Base-by-base conservation (phyloP, 2,113 vertebrate genomes). In the Forbesichthys papilliferus region DNA sequence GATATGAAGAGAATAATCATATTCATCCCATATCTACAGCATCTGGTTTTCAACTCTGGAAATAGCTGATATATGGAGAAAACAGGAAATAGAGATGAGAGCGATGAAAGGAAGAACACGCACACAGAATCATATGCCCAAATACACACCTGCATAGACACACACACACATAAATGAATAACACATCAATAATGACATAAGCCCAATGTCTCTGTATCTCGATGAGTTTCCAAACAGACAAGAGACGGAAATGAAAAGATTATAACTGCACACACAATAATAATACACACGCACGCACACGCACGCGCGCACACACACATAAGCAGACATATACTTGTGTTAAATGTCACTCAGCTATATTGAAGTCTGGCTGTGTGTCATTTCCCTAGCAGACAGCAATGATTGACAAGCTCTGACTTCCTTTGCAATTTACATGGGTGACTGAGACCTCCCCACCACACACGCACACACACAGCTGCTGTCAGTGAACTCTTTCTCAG, bases 201-300 rank as follows among this genome's bases (percentile, higher is more conserved):
- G 73, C 69, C 68, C 33, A 18, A 27, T 34, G 78, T 55, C 77
- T 58, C 58, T 69, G 69, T 60, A 67, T 73, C 66, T 76, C 64
- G 56, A 69, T 83, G 82, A 81, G 78, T 82, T 88, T 84, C 80
- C 84, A 81, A 84, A 73, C 70, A 67, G 79, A 70, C 49, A 46
- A 76, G 71, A 68, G 57, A 61, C 65, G 80, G 81, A 87, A 86
- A 88, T 85, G 83, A 89, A 88, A 87, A 84, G 76, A 76, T 54
- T 73, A 86, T 82, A 78, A 80, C n/a, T 5, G 27, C 64, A 55
- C 77, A 71, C 67, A 68, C 69, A 82, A 83, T 78, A 80, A 81
- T 69, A 73, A 80, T 66, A 80, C 57, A 54, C 60, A 70, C 55
- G 56, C 66, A 66, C 68, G 54, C 11, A 57, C 72, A 66, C 6